Evolutionary conservation across 1,140 invertebrate genomes (phyloP), one percentile per base, ranked within the genome.

Genomic region (Megathymus violae): DNA sequence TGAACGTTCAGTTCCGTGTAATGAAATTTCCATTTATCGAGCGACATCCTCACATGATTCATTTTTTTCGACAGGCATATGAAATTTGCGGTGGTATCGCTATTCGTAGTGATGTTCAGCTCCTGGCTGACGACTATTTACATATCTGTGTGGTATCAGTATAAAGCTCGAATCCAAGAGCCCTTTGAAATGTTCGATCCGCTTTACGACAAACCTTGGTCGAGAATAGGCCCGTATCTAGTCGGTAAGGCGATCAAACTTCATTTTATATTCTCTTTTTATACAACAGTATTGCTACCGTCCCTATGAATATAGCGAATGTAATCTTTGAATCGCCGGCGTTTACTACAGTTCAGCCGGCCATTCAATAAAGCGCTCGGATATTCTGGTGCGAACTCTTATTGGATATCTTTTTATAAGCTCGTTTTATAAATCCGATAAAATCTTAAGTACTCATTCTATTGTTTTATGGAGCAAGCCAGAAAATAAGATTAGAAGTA

Each of bases 131-230:
- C 94, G 9, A 95, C 95, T 7, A 96, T 95, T 54, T 91, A 95
- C 41, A 93, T 97, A 52, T 95, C 96, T 0, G 93, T 95, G 66
- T 93, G 93, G 75, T 94, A 96, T 83, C 92, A 96, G 66, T 96
- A 96, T 73, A 92, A 94, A 25, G 95, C 95, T 14, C 94, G 95
- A 84, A 95, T 97, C 34, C 93, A 96, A 74, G 94, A 96, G 74
- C 96, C 96, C 5, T 96, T 97, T 66, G 95, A 95, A 56, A 93
- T 96, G 60, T 97, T 97, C 80, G 96, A 97, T 76, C 93, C 95
- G 60, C 87, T 97, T 13, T 97, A 97, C 77, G 96, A 97, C 83
- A 97, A 97, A 76, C 96, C 96, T 1, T 97, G 96, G 96, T 93
- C 96, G 10, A 91, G 96, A 74, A 94, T 96, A 5, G 96, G 96